Evolutionary conservation across 2,113 vertebrate genomes (phyloP), one percentile per base, ranked within the genome.

Genomic region (Scomber japonicus): DNA sequence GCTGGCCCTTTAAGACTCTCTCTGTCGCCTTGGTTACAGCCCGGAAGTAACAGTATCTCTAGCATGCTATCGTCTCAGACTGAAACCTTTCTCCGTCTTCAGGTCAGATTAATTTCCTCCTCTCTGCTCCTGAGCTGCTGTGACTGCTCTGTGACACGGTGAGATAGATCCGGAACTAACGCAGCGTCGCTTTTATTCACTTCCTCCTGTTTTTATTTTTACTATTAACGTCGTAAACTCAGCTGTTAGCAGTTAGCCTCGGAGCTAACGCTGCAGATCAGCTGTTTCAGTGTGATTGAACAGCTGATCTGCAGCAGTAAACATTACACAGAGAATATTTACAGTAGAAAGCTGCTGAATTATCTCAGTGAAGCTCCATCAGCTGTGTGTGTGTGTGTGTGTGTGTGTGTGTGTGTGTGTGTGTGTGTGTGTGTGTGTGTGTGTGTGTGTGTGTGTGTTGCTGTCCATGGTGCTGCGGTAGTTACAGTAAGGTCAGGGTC

Each of bases 381-480:
- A 21, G 21, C 2, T 27, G 24, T 27, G 24, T 27, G 24, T 27
- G 24, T 24, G 24, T 24, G 24, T 24, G 24, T 24, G 24, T 24
- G 24, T 24, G 24, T 24, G 24, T 24, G 24, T 24, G 24, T 24
- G 24, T 24, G 24, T 24, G 24, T 24, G 24, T 27, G 24, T 27
- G 24, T 2, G 24, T 27, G 24, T 2, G 24, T 27, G 24, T 2
- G 24, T 2, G 24, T 27, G 24, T 2, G 24, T 27, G 24, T 27
- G 24, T 27, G 24, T 27, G 24, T 30, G 19, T 15, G 11, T 15
- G 50, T 4, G 7, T 19, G 9, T 1, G 82, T 69, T 65, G 70
- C 89, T 90, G 86, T 90, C 86, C 82, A 6, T 65, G 86, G 82
- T 90, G 76, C 89, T 85, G 24, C 21, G 46, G 15, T 27, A 27